Base-by-base conservation (phyloP, 2,888 invertebrate genomes). In the Deilephila elpenor region DNA sequence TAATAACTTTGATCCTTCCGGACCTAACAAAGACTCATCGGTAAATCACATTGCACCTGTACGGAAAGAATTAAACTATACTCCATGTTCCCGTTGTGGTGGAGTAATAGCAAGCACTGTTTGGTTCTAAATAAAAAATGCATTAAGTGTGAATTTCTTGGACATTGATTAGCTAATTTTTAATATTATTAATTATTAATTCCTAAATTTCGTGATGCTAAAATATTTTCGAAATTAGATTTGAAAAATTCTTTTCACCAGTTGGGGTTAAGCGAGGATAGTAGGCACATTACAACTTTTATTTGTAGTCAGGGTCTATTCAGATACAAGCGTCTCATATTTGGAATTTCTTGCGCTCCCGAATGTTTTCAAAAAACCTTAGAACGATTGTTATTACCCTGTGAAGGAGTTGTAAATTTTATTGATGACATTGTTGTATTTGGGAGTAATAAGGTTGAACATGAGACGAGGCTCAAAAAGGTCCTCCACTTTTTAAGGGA, bases 341-440 rank as follows among this genome's bases (percentile, higher is more conserved):
- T 89, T 75, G 89, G 88, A 0, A 84, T 92, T 14, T 81, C 80
- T 2, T 88, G 88, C 71, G 93, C 93, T 5, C 87, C 89, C 0
- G 93, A 82, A 67, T 6, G 76, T 0, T 84, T 82, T 59, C 81
- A 83, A 79, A 88, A 90, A 79, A 82, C 81, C 2, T 73, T 92
- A 37, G 83, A 84, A 74, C 77, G 60, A 60, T 76, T 84, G 5
- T 61, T 83, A 0, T 19, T 82, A 8, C 7, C 17, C 0, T 83
- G 80, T 17, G 77, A 81, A 20, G 82, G 80, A 0, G 78, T 74
- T 0, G n/a, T 79, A 5, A 82, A 80, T 72, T 82, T 82, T 59
- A 82, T 83, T 11, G 82, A 83, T 29, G 81, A 84, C 29, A 83
- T 84, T 20, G 29, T 84, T 0, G 62, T 83, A 0, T 81, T 64